Evolutionary conservation across 1,140 invertebrate species (phyloP).

Genomic region (Mamestra configurata): DNA sequence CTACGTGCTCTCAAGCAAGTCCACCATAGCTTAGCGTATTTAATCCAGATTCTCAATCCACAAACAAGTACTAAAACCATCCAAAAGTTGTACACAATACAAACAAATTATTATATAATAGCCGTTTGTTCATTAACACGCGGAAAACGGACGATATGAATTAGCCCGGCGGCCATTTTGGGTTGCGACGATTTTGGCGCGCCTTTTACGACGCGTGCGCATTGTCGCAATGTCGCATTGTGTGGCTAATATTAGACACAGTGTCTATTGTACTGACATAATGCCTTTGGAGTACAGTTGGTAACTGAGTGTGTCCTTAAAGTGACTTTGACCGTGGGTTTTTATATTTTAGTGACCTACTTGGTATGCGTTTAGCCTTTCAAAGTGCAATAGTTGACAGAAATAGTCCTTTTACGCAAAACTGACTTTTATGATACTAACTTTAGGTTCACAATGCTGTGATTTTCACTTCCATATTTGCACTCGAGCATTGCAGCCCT

Average conservation of each 20-base stretch:
- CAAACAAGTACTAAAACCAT: constrained; percentile 34
- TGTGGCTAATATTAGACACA: constrained; percentile 51
- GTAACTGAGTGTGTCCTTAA: constrained; percentile 24
- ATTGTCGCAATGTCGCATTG: constrained; percentile 46
- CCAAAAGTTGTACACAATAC: constrained; percentile 37
- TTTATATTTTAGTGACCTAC: not conserved
- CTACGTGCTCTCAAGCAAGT: not conserved
- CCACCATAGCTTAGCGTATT: not conserved
- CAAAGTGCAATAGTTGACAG: too few species aligned
- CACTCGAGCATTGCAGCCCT: too few species aligned
- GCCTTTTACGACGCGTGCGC: constrained; percentile 31
- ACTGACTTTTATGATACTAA: too few species aligned
- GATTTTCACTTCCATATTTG: too few species aligned
- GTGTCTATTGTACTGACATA: constrained; percentile 39
- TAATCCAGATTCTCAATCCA: not conserved
- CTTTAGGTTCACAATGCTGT: too few species aligned
- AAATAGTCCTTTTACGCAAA: too few species aligned
- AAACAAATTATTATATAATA: constrained; percentile 46
- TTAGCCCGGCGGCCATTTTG: constrained; percentile 32
- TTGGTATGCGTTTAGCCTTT: too few species aligned
- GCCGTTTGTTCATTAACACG: constrained; percentile 27
- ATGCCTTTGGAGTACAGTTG: constrained; percentile 39
- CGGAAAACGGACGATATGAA: constrained; percentile 39
- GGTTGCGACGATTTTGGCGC: constrained; percentile 38
- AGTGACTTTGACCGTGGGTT: constrained; percentile 32